Evolutionary conservation across 30 jellyfish, hydroid and myxozoan genomes (phyloP), one percentile per base, ranked within the genome.

Genomic region (Aurelia coerulea): DNA sequence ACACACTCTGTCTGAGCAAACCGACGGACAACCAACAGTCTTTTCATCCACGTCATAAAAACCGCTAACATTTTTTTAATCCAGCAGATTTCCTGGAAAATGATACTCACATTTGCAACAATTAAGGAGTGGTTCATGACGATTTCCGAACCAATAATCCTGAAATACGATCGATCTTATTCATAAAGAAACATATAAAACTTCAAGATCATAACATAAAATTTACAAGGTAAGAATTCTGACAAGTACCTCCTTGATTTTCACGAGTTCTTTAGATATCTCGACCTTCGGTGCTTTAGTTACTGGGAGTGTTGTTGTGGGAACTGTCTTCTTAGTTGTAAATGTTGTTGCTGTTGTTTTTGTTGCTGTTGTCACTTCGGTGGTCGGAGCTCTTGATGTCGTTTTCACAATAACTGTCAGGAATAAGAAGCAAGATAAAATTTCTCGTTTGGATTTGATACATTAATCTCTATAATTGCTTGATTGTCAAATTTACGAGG

Each of bases 211-310:
- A 46, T 46, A 46, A 46, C 13, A 46, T 4, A 6, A 46, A 6
- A 46, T 46, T 46, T 46, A 46, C 56, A 4, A 46, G 56, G 56
- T 9, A 46, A 6, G 1, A 17, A 18, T 17, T 17, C 72, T 18
- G 35, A 29, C 70, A 37, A 78, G 34, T 51, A 84, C 93, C 93
- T 73, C 60, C 53, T 84, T 84, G 58, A 84, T 74, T 46, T 74
- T 84, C 59, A 14, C 73, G 18, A 84, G 78, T 42, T 84, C 88
- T 18, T 84, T 66, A 3, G 88, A 84, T 62, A 84, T 64, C 64
- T 73, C 56, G 14, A 84, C 54, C 10, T 15, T 31, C 23, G 87
- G 88, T 9, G 68, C n/a, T 62, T 50, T 50, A 42, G 59, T 74
- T 7, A 87, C 75, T 33, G 75, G 49, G 4, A 74, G 73, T 10